Conservation (phyloP, 2,797 vertebrate species). For the Cygnus olor region DNA sequence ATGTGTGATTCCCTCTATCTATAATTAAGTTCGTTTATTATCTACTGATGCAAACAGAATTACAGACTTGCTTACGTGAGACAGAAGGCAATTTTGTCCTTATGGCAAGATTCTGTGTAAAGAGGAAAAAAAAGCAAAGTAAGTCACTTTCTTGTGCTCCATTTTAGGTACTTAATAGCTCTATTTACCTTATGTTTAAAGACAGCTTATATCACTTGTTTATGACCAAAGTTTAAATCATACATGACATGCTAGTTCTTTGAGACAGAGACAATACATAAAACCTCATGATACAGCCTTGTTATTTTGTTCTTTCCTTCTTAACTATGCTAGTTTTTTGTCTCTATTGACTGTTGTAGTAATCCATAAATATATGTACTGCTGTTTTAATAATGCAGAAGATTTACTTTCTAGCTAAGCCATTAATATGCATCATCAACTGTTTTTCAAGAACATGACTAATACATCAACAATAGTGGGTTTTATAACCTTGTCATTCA, state of each 20-base stretch:
- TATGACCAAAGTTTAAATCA: not conserved
- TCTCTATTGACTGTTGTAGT: not conserved
- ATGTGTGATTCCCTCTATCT: not conserved
- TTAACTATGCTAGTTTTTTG: not conserved
- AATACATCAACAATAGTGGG: not conserved
- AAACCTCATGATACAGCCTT: not conserved
- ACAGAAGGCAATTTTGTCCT: not conserved
- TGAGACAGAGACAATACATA: not conserved
- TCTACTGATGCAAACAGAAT: not conserved
- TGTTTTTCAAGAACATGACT: conserved; percentile 1
- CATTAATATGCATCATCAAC: not conserved
- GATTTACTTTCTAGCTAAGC: not conserved
- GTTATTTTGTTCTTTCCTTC: not conserved
- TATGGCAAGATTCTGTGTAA: not conserved
- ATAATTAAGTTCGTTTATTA: not conserved
- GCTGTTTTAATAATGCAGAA: not conserved
- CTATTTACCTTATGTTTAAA: not conserved
- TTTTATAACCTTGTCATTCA: conserved; percentile 19
- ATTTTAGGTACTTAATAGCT: not conserved
- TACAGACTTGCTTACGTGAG: not conserved
- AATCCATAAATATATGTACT: not conserved
- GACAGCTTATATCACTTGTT: not conserved
- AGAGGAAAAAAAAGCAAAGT: not conserved
- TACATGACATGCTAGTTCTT: not conserved
- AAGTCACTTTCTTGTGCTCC: not conserved